Conservation (phyloP, 2,797 vertebrate species). For the Ambastaia sidthimunki region DNA sequence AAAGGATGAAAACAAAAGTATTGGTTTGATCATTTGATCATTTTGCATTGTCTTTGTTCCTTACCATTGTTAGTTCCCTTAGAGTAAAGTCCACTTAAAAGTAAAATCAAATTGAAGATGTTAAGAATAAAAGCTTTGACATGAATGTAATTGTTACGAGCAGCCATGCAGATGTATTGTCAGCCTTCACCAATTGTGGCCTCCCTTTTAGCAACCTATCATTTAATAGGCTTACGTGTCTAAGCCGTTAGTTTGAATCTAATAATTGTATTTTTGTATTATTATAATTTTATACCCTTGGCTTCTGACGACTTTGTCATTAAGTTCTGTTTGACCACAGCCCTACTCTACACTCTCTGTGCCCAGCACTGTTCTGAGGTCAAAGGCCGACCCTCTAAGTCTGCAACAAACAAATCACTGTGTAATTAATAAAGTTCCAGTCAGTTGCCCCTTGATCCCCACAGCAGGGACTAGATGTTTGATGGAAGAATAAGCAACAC, state of each 20-base stretch:
- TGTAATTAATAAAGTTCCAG: constrained; percentile 70
- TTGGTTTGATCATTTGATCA: constrained; percentile 65
- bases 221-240: too few species aligned
- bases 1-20: constrained; percentile 71
- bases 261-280: not conserved
- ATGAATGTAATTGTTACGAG: not conserved
- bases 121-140: not conserved
- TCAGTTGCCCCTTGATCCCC: constrained; percentile 23
- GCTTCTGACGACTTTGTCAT: constrained; percentile 42
- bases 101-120: not conserved
- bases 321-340: constrained; percentile 7
- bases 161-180: too few species aligned
- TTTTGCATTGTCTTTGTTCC: constrained; percentile 62
- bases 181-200: too few species aligned
- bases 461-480: not conserved
- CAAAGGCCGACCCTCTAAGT: constrained; percentile 62
- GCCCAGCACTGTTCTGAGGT: constrained; percentile 58
- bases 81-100: constrained; percentile 53
- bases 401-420: constrained; percentile 64
- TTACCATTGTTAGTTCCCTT: constrained; percentile 65
- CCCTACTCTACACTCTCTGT: constrained; percentile 22
- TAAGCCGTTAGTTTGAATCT: not conserved
- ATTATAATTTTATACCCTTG: constrained; percentile 7
- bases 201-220: too few species aligned
- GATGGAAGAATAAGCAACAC: constrained; percentile 22